Conservation (phyloP, 2,888 invertebrate genomes). For the Hipparchia sbordonii region DNA sequence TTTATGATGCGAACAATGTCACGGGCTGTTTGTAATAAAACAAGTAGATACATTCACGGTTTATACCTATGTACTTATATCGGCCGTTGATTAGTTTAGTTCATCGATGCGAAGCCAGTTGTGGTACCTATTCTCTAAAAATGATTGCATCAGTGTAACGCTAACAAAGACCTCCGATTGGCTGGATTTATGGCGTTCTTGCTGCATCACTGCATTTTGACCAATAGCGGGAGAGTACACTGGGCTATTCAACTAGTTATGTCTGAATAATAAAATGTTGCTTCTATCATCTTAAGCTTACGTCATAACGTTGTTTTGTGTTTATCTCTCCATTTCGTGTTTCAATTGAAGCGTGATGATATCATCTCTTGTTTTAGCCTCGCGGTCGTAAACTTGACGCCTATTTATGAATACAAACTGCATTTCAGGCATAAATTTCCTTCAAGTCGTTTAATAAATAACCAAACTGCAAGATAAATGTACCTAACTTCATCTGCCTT, state of each 20-base stretch:
- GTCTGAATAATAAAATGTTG: neutral
- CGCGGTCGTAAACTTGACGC: conserved; percentile 2
- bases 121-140: too few relatives aligned
- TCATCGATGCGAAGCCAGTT: too few relatives aligned
- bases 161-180: too few relatives aligned
- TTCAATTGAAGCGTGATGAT: conserved; percentile 26
- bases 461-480: neutral
- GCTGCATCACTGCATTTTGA: too few relatives aligned
- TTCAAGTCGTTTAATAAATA: conserved; percentile 3
- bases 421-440: conserved; percentile 10
- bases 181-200: too few relatives aligned
- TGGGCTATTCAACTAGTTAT: neutral
- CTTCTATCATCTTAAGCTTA: conserved; percentile 5
- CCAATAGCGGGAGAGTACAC: too few relatives aligned
- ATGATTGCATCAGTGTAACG: too few relatives aligned
- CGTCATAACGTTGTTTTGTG: conserved; percentile 21
- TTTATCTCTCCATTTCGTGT: conserved; percentile 18
- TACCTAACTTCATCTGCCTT: neutral
- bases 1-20: too few relatives aligned
- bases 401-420: conserved; percentile 15
- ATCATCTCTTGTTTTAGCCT: conserved; percentile 27
- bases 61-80: too few relatives aligned
- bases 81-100: too few relatives aligned
- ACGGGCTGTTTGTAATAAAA: too few relatives aligned
- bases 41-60: too few relatives aligned